Evolutionary conservation across 2,888 invertebrate genomes (phyloP), one percentile per base, ranked within the genome.

Genomic region (Tricholauxania praeusta): DNA sequence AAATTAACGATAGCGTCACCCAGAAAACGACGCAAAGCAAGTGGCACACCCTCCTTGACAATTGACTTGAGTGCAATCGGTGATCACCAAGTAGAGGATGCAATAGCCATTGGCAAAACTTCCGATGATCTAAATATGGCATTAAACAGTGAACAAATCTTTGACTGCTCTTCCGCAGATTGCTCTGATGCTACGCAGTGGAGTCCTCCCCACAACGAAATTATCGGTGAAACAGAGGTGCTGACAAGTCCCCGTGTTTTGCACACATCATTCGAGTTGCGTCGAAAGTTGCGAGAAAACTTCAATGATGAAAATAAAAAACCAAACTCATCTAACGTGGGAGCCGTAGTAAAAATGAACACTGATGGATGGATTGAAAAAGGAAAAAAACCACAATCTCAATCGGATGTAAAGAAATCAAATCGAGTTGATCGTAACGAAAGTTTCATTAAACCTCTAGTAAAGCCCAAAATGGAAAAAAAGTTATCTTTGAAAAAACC

Each of bases 91-190:
- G 22, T 12, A 47, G 62, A 76, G n/a, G 59, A 53, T 8, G 63
- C 65, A 28, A 48, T n/a, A 1, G 22, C n/a, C 4, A 39, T n/a
- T 1, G 63, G 63, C 47, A 17, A 22, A 8, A 60, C 66, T 51
- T 12, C 39, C 5, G 72, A 72, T 28, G 66, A 85, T 73, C 79
- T 85, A 63, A 86, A 87, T 73, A 80, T 82, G 64, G 87, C 85
- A 0, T 47, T 87, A 4, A 82, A 81, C 72, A 80, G 79, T 57
- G 80, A 82, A 22, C 75, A 78, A 32, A 70, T 79, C 53, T 78
- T 81, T 70, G 80, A 80, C 12, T 71, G 65, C 32, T 65, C 71
- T 32, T 64, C 57, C 10, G 47, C 47, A 1, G 65, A 71, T 39
- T 12, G 51, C 32, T 10, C 28, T 28, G 28, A 28, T 28, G 39